Percentiles rank a stretch among this genome's conserved stretches.
Evolutionary conservation across 2,888 invertebrate species (phyloP).

Genomic region (Endomychus coccineus): DNA sequence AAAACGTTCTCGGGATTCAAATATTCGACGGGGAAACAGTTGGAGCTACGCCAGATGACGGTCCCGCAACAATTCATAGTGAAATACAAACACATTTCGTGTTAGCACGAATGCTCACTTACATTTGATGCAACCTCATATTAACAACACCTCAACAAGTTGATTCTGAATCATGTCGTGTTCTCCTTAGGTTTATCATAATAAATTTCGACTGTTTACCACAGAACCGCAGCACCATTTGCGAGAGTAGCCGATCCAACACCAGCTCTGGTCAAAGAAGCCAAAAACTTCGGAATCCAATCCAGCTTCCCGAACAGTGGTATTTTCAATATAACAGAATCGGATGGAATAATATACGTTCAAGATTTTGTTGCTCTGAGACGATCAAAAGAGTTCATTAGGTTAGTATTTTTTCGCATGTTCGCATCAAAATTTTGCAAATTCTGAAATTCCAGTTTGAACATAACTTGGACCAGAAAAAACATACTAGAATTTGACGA

Average conservation of each 20-base stretch:
- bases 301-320: conserved; percentile 15
- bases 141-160: not conserved
- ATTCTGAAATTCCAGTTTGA: conserved; percentile 41
- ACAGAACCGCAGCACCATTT: conserved; percentile 43
- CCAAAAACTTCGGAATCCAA: conserved; percentile 23
- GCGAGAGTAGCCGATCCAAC: conserved; percentile 46
- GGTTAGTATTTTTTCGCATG: conserved; percentile 29
- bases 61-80: too few species aligned
- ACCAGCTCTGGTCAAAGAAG: conserved; percentile 33
- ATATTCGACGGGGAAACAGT: too few species aligned
- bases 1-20: too few species aligned
- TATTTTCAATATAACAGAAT: conserved; percentile 48
- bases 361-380: conserved; percentile 43
- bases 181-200: too few species aligned
- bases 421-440: not conserved
- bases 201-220: too few species aligned
- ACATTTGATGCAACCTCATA: too few species aligned
- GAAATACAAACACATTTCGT: too few species aligned
- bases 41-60: too few species aligned
- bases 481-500: conserved; percentile 28
- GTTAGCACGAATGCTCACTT: too few species aligned
- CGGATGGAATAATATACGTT: conserved; percentile 53
- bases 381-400: conserved; percentile 40
- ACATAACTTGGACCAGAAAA: conserved; percentile 41
- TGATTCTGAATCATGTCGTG: too few species aligned